Conservation (phyloP, 2,797 vertebrate species). For the Pangasius macronema region DNA sequence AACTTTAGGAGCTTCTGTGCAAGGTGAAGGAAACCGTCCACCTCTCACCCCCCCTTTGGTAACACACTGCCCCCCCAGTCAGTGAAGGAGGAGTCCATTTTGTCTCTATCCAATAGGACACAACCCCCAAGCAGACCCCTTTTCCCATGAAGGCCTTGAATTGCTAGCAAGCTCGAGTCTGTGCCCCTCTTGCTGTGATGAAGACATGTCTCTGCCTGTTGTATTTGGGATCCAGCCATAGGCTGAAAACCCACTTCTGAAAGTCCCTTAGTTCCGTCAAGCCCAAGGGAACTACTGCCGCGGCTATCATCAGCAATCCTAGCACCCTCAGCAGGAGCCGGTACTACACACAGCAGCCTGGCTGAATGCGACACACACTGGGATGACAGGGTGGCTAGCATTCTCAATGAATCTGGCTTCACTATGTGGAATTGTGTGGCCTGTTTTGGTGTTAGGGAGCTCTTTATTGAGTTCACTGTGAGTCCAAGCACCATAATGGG, state of each 20-base stretch:
- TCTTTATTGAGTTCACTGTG: not conserved
- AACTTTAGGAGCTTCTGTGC: not conserved
- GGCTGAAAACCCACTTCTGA: slow-evolving; percentile 23
- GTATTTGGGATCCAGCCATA: slow-evolving; percentile 6
- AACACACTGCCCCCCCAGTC: too few relatives aligned
- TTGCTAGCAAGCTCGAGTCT: not conserved
- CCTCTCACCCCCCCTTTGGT: not conserved
- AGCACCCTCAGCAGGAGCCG: slow-evolving; percentile 1
- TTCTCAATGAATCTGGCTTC: not conserved
- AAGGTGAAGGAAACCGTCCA: not conserved
- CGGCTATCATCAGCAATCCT: slow-evolving; percentile 2
- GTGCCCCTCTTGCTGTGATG: not conserved
- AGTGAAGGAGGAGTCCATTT: not conserved
- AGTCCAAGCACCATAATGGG: not conserved
- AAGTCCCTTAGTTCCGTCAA: slow-evolving; percentile 7
- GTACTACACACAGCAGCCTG: not conserved
- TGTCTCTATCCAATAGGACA: not conserved
- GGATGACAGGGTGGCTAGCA: not conserved
- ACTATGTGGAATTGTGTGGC: not conserved
- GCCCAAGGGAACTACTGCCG: slow-evolving; percentile 18
- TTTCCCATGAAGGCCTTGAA: not conserved
- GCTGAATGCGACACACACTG: not conserved
- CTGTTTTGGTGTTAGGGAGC: not conserved
- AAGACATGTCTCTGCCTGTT: slow-evolving; percentile 20
- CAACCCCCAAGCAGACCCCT: not conserved